phyloP scores from a whole-genome alignment of 1,140 invertebrate genomes.

The Penaeus japonicus region DNA sequence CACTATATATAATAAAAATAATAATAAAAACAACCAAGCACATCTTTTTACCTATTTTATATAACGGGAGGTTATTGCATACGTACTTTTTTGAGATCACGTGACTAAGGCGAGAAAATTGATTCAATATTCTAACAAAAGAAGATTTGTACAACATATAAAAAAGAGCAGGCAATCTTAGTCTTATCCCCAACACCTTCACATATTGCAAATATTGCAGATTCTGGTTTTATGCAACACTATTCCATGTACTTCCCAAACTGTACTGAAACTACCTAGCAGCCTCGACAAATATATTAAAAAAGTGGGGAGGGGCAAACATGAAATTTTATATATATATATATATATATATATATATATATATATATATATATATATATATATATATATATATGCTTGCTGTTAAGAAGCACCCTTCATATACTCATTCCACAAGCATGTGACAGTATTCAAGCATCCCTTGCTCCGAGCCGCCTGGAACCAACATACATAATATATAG shows the following conservation, averaged over 20 bases:
- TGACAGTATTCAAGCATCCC: no score
- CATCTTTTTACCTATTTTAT: conserved; percentile 36
- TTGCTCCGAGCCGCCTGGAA: no score
- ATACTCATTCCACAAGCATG: no score
- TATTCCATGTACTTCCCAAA: background rate
- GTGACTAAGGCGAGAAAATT: conserved; percentile 53
- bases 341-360: no score
- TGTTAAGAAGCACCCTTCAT: no score
- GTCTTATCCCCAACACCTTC: conserved; percentile 11
- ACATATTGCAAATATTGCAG: background rate
- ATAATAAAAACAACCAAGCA: conserved; percentile 2
- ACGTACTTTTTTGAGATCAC: conserved; percentile 54
- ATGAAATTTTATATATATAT: no score
- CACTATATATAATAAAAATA: conserved; percentile 13
- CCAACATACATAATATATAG: no score
- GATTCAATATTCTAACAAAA: conserved; percentile 31
- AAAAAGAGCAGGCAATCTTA: conserved; percentile 37
- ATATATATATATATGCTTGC: no score
- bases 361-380: no score
- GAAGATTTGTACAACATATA: conserved; percentile 52
- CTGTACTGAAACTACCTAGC: background rate
- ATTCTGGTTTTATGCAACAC: no score
- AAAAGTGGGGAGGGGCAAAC: background rate
- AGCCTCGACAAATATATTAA: conserved; percentile 7
- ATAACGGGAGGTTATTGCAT: conserved; percentile 45